phyloP scores from a whole-genome alignment of 1,140 invertebrate genomes.

The Planococcus citri region DNA sequence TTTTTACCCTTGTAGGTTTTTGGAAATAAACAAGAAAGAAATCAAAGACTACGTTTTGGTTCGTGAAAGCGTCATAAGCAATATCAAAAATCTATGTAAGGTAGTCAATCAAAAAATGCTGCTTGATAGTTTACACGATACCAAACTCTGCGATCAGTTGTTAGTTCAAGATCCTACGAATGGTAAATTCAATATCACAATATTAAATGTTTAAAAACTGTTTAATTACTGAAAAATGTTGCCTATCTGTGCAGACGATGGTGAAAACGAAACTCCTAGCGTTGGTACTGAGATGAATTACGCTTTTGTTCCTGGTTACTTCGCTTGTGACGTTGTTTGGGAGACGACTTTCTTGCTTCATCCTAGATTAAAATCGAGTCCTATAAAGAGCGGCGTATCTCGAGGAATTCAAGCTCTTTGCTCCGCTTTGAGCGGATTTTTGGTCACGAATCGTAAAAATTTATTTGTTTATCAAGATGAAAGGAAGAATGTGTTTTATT shows the following conservation, averaged over 20 bases:
- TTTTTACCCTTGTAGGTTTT: slow-evolving; percentile 36
- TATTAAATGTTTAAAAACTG: background rate
- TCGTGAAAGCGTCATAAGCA: slow-evolving; percentile 40
- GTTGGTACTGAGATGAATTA: background rate
- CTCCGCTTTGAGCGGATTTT: slow-evolving; percentile 54
- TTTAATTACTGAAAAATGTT: background rate
- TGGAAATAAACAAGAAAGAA: slow-evolving; percentile 40
- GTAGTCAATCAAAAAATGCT: slow-evolving; percentile 60
- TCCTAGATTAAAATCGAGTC: slow-evolving; percentile 53
- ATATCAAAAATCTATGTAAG: slow-evolving; percentile 48
- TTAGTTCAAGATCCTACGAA: slow-evolving; percentile 40
- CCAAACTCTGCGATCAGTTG: slow-evolving; percentile 52
- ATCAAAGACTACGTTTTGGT: slow-evolving; percentile 41
- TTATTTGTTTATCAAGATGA: slow-evolving; percentile 69
- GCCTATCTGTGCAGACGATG: background rate
- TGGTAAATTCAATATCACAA: background rate
- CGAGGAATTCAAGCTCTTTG: slow-evolving; percentile 50
- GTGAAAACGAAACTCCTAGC: slow-evolving; percentile 12
- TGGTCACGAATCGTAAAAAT: slow-evolving; percentile 60
- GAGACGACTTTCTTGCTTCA: slow-evolving; percentile 55
- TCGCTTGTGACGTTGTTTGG: slow-evolving; percentile 61
- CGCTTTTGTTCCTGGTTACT: slow-evolving; percentile 49
- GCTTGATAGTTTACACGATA: slow-evolving; percentile 55
- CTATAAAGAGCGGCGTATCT: slow-evolving; percentile 44
- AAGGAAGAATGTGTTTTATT: slow-evolving; percentile 55